Evolutionary conservation across 2,888 invertebrate genomes (phyloP).

Genomic region (Caenorhabditis sulstoni): DNA sequence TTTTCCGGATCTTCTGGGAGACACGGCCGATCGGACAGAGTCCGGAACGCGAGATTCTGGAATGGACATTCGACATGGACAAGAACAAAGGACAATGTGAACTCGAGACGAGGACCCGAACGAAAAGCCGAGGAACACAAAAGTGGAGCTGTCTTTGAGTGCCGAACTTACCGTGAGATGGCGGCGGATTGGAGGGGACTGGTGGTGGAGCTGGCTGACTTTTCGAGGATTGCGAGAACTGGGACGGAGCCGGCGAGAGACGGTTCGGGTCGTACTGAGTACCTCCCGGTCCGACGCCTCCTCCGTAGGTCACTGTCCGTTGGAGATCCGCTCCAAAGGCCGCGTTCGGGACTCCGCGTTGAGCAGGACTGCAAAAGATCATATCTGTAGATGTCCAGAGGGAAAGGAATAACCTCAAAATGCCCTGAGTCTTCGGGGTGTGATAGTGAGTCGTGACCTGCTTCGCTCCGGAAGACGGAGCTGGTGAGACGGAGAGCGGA

Average conservation of each 20-base stretch:
- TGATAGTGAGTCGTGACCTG: slow-evolving; percentile 61
- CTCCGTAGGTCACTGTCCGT: slow-evolving; percentile 39
- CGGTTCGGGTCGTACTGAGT: slow-evolving; percentile 51
- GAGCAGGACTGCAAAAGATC: slow-evolving; percentile 60
- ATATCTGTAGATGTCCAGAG: no score
- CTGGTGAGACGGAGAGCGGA: slow-evolving; percentile 58
- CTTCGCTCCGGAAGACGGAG: slow-evolving; percentile 34
- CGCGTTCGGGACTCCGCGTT: slow-evolving; percentile 68
- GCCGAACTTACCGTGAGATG: slow-evolving; percentile 42
- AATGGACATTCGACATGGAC: slow-evolving; percentile 53
- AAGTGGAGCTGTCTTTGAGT: background rate
- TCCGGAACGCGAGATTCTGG: slow-evolving; percentile 65
- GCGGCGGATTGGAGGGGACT: slow-evolving; percentile 58
- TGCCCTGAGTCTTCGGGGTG: slow-evolving; percentile 69
- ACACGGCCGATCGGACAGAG: slow-evolving; percentile 65
- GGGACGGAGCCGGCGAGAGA: slow-evolving; percentile 51
- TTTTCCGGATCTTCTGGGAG: slow-evolving; percentile 53
- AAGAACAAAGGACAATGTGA: slow-evolving; percentile 29
- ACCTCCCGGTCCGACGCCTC: slow-evolving; percentile 47
- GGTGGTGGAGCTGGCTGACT: slow-evolving; percentile 51
- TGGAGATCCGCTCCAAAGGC: slow-evolving; percentile 56
- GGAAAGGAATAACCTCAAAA: slow-evolving; percentile 58
- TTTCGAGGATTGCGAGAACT: slow-evolving; percentile 33
- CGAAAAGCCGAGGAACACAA: slow-evolving; percentile 6
- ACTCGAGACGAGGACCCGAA: slow-evolving; percentile 22